Evolutionary conservation across 2,113 vertebrate genomes (phyloP).

Genomic region (Rhinopomastus cyanomelas): DNA sequence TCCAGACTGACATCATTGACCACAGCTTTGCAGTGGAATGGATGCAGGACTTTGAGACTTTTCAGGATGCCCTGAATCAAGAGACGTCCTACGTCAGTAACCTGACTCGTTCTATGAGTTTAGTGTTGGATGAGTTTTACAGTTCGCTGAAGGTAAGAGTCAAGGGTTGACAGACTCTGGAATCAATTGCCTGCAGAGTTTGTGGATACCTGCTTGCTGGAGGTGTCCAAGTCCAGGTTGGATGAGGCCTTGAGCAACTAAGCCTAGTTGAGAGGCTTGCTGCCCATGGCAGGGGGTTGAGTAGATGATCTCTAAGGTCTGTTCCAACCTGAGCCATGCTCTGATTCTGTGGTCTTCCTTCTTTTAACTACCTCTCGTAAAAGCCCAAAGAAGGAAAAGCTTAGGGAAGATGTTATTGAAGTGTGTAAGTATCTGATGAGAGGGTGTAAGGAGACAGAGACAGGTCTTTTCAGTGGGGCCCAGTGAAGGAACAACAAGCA

Average conservation of each 20-base stretch:
- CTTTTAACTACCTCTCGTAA: not conserved
- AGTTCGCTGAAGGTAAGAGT: slow-evolving; percentile 83
- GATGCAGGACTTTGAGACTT: slow-evolving; percentile 98
- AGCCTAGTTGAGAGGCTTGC: too few species aligned
- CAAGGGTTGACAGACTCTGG: too few species aligned
- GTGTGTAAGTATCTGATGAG: not conserved
- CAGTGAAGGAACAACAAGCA: not conserved
- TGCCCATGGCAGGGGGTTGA: too few species aligned
- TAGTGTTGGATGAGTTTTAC: slow-evolving; percentile 97
- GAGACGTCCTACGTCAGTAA: slow-evolving; percentile 94
- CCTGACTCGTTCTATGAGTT: slow-evolving; percentile 96
- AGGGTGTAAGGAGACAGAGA: not conserved
- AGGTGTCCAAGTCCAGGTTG: too few species aligned
- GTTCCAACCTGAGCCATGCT: too few species aligned
- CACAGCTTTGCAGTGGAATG: slow-evolving; percentile 97
- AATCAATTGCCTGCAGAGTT: too few species aligned
- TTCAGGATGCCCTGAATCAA: slow-evolving; percentile 95
- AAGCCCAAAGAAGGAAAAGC: not conserved
- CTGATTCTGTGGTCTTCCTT: too few species aligned
- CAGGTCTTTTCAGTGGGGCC: not conserved
- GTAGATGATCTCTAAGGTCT: too few species aligned
- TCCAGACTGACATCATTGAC: slow-evolving; percentile 93
- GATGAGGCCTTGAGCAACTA: too few species aligned
- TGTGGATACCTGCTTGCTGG: too few species aligned
- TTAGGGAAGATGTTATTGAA: not conserved